A percentile compares a stretch with the other conserved stretches of the same genome.
Evolutionary conservation across 2,113 vertebrate genomes (phyloP).

Genomic region (Clinocottus analis): DNA sequence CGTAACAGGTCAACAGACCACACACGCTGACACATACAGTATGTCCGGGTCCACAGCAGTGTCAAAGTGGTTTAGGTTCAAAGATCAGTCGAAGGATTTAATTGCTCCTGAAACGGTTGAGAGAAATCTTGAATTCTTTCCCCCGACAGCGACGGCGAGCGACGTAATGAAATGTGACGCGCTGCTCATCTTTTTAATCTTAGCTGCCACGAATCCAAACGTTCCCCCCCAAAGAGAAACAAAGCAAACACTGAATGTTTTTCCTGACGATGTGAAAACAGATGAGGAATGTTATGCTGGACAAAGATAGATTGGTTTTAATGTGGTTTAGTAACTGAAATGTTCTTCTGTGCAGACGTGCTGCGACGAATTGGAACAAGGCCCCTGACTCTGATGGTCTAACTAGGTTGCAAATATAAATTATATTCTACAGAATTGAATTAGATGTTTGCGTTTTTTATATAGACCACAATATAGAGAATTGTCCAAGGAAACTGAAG

Average conservation of each 20-base stretch:
- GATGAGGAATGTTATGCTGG: background rate
- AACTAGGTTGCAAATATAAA: background rate
- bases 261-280: slow-evolving; percentile 8
- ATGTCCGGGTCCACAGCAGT: background rate
- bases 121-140: background rate
- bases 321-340: slow-evolving; percentile 1
- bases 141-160: background rate
- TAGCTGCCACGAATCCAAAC: background rate
- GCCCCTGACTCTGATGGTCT: background rate
- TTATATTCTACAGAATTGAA: background rate
- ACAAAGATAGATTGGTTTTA: slow-evolving; percentile 15
- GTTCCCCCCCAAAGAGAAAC: background rate
- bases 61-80: background rate
- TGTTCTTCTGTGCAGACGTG: background rate
- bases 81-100: background rate
- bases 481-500: background rate
- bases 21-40: background rate
- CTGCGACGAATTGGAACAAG: background rate
- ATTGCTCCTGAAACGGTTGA: background rate
- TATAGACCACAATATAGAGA: background rate
- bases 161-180: background rate
- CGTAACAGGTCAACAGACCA: background rate
- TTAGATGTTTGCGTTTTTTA: too few species aligned
- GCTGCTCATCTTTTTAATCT: background rate
- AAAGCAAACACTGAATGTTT: slow-evolving; percentile 4